Percentiles rank a stretch among this genome's conserved stretches.
Conservation (phyloP, 2,113 vertebrate genomes). For the Arothron firmamentum region DNA sequence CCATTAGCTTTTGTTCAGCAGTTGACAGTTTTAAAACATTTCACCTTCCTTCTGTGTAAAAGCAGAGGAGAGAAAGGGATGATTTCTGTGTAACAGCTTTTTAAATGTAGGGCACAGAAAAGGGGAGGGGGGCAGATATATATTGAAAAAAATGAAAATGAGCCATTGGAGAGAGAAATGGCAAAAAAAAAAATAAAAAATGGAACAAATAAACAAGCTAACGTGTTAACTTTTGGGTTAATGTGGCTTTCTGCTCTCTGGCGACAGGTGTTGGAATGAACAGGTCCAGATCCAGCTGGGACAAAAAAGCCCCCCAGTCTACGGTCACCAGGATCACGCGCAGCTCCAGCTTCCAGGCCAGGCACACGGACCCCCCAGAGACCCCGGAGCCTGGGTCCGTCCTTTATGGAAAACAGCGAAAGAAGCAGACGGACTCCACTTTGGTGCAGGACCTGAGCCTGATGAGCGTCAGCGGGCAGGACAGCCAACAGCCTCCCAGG, state of each 20-base stretch:
- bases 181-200: neutral
- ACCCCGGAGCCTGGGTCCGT: conserved; percentile 25
- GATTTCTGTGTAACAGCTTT: conserved; percentile 86
- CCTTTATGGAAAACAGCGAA: conserved; percentile 41
- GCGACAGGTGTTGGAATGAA: conserved; percentile 65
- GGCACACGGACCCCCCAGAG: conserved; percentile 11
- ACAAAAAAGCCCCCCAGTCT: conserved; percentile 48
- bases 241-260: neutral
- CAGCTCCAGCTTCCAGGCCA: conserved; percentile 52
- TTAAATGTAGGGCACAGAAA: conserved; percentile 82
- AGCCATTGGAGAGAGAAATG: neutral
- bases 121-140: conserved; percentile 30
- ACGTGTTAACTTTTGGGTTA: neutral
- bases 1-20: conserved; percentile 85
- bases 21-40: conserved; percentile 89
- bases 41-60: conserved; percentile 77
- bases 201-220: neutral
- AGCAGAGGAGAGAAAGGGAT: conserved; percentile 68
- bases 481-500: conserved; percentile 31
- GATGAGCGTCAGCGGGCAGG: conserved; percentile 66
- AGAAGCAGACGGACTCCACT: conserved; percentile 51
- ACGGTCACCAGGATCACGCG: conserved; percentile 57
- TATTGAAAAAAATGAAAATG: conserved; percentile 30
- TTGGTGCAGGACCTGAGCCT: conserved; percentile 68
- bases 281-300: conserved; percentile 53